Evolutionary conservation across 2,797 vertebrate genomes (phyloP).

Genomic region (Podarcis siculus): DNA sequence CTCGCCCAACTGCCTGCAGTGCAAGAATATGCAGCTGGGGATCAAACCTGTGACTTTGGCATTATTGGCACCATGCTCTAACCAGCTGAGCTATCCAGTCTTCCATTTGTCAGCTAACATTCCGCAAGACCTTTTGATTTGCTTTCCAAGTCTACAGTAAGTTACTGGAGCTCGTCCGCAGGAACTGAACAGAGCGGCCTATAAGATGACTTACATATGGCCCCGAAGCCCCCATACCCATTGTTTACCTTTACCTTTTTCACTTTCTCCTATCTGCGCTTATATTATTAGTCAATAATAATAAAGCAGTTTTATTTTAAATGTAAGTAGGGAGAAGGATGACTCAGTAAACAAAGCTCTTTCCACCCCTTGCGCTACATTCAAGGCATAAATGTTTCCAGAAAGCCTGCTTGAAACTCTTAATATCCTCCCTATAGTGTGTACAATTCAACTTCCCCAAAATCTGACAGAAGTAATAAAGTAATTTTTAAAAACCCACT

Average conservation of each 20-base stretch:
- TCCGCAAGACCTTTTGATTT: neutral
- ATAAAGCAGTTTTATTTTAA: neutral
- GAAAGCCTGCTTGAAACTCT: constrained; percentile 26
- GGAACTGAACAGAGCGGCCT: neutral
- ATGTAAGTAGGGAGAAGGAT: neutral
- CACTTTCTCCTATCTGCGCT: neutral
- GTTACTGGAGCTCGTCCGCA: too few species aligned
- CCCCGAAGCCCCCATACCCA: neutral
- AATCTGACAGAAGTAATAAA: constrained; percentile 46
- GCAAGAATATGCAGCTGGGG: too few species aligned
- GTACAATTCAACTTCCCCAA: constrained; percentile 16
- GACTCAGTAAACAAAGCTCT: neutral
- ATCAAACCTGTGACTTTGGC: too few species aligned
- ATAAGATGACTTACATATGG: neutral
- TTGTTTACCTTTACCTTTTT: neutral
- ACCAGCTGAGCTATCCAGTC: too few species aligned
- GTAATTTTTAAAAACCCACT: constrained; percentile 30
- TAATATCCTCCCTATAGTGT: constrained; percentile 5
- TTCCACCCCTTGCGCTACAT: neutral
- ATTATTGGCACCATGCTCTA: too few species aligned
- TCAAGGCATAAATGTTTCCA: constrained; percentile 34
- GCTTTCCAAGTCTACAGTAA: neutral
- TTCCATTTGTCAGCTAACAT: neutral
- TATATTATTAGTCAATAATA: neutral
- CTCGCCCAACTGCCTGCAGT: neutral